Evolutionary conservation across 2,888 invertebrate species (phyloP).

Genomic region (Ectemnius lituratus): DNA sequence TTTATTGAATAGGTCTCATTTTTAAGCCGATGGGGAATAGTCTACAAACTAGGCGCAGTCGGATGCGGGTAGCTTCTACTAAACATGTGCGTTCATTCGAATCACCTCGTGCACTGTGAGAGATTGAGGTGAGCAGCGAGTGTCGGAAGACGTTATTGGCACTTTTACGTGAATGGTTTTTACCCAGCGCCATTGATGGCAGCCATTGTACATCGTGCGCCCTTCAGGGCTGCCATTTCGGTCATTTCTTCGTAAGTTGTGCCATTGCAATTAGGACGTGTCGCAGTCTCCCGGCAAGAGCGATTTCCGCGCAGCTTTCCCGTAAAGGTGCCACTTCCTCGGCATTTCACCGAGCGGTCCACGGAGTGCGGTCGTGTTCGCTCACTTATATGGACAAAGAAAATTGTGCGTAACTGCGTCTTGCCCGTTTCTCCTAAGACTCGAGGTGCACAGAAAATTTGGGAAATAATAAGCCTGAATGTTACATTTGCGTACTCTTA

Average conservation of each 20-base stretch:
- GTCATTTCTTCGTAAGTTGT: constrained; percentile 24
- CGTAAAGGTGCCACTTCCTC: background rate
- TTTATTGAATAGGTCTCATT: too few relatives aligned
- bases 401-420: constrained; percentile 1
- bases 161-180: constrained; percentile 38
- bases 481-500: background rate
- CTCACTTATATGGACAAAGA: background rate
- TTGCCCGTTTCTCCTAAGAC: background rate
- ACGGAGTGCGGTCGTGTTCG: background rate
- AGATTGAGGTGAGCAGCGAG: constrained; percentile 26
- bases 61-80: too few relatives aligned
- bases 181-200: constrained; percentile 46
- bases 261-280: constrained; percentile 28
- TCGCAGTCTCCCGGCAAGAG: background rate
- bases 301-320: background rate
- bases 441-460: background rate
- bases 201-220: constrained; percentile 56
- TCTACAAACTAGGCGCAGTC: too few relatives aligned
- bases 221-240: constrained; percentile 53
- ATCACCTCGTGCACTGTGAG: too few relatives aligned
- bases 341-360: background rate
- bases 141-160: constrained; percentile 13
- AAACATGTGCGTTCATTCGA: too few relatives aligned
- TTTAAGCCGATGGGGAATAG: too few relatives aligned
- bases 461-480: background rate